Percentiles rank a stretch among this genome's conserved stretches.
Conservation (phyloP, 2,888 invertebrate genomes). For the Ennomos fuscantarius region DNA sequence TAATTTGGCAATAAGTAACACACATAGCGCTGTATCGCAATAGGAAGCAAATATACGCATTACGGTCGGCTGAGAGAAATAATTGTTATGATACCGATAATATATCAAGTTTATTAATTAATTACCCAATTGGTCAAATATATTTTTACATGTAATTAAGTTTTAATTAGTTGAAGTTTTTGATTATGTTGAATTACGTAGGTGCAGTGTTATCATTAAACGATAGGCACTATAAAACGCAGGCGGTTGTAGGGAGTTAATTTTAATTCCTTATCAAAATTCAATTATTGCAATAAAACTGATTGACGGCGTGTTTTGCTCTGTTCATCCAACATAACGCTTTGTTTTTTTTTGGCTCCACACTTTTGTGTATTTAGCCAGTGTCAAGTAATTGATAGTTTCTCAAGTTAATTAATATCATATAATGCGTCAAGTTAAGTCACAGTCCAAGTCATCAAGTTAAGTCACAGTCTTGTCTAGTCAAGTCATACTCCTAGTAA, state of each 20-base stretch:
- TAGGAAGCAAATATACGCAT: constrained; percentile 24
- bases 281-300: constrained; percentile 40
- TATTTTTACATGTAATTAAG: background rate
- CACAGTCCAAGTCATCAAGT: no score
- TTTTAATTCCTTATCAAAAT: constrained; percentile 40
- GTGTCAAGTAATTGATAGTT: no score
- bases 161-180: background rate
- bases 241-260: background rate
- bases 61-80: background rate
- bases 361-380: no score
- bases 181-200: background rate
- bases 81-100: no score
- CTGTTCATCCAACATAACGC: constrained; percentile 4
- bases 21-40: constrained; percentile 38
- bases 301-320: constrained; percentile 21
- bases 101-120: no score
- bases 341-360: no score
- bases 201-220: background rate
- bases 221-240: constrained; percentile 1
- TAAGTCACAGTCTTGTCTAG: no score
- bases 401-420: no score
- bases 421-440: no score
- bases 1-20: constrained; percentile 43
- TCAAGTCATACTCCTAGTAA: no score
- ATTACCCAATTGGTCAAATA: background rate